Base-by-base conservation (phyloP, 2,888 invertebrate genomes). In the Parthenolecanium corni region DNA sequence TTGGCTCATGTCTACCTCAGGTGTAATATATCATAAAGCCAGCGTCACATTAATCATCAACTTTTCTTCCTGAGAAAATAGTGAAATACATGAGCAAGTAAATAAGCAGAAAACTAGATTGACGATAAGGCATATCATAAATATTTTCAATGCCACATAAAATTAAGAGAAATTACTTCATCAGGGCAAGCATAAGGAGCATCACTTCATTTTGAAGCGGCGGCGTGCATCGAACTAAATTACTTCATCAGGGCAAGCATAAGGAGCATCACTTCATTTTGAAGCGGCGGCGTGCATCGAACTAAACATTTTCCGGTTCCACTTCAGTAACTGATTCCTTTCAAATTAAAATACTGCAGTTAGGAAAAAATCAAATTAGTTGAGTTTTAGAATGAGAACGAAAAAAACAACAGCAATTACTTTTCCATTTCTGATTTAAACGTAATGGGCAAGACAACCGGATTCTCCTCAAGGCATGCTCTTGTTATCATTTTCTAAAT, bases 211-310 rank as follows among this genome's bases (percentile, higher is more conserved):
- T n/a, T n/a, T n/a, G n/a, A n/a, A n/a, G n/a, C n/a, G n/a, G n/a
- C n/a, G n/a, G n/a, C n/a, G n/a, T n/a, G n/a, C n/a, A n/a, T n/a
- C n/a, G n/a, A n/a, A n/a, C n/a, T n/a, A n/a, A n/a, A n/a, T n/a
- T n/a, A n/a, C n/a, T n/a, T n/a, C n/a, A n/a, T n/a, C n/a, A n/a
- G n/a, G n/a, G n/a, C n/a, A n/a, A n/a, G n/a, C n/a, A n/a, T n/a
- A n/a, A n/a, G n/a, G n/a, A 78, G 98, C 97, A 78, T 98, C 98
- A 0, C 92, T 86, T 67, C n/a, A 98, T 92, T 80, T 96, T 96
- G 66, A 97, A 77, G 70, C 83, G 82, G 72, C 94, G 89, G 70
- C 82, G 76, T 65, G 80, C 81, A 76, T 91, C 91, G 40, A 97
- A 79, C 62, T 97, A 80, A 67, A 97, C 77, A 78, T 97, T 97